Evolutionary conservation across 2,888 invertebrate genomes (phyloP).

Genomic region (Tetragonula carbonaria): DNA sequence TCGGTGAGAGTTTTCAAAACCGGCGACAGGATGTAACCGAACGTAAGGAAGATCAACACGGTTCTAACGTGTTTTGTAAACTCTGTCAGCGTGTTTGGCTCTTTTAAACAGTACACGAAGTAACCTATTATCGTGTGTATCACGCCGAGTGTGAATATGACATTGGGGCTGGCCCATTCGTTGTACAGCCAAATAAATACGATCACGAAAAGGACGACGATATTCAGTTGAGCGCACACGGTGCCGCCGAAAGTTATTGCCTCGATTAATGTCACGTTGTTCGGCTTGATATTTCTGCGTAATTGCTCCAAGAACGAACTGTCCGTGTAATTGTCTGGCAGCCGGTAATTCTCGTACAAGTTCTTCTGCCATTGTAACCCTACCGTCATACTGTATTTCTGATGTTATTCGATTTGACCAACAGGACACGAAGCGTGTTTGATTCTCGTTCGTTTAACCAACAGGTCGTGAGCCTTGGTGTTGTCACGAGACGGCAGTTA

Average conservation of each 20-base stretch:
- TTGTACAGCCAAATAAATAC: slow-evolving; percentile 91
- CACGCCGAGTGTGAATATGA: slow-evolving; percentile 87
- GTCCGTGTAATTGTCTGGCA: slow-evolving; percentile 97
- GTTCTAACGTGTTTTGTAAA: slow-evolving; percentile 89
- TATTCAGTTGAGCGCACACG: slow-evolving; percentile 92
- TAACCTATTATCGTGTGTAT: slow-evolving; percentile 87
- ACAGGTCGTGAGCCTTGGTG: not conserved
- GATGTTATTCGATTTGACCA: not conserved
- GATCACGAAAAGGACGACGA: slow-evolving; percentile 90
- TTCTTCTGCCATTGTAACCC: slow-evolving; percentile 91
- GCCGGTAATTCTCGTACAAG: slow-evolving; percentile 93
- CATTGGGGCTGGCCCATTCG: slow-evolving; percentile 87
- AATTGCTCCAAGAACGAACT: slow-evolving; percentile 93
- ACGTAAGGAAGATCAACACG: slow-evolving; percentile 91
- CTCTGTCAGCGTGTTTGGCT: slow-evolving; percentile 66
- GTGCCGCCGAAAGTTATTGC: slow-evolving; percentile 91
- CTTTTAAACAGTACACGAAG: slow-evolving; percentile 84
- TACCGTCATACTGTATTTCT: slow-evolving; percentile 27
- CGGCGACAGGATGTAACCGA: slow-evolving; percentile 96
- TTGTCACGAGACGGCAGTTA: not conserved
- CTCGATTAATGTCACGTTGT: slow-evolving; percentile 89
- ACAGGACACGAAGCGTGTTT: not conserved
- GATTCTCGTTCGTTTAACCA: not conserved
- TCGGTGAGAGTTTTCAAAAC: slow-evolving; percentile 97
- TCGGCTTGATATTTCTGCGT: slow-evolving; percentile 92